phyloP scores from a whole-genome alignment of 2,797 vertebrate genomes.

The Poecilia gillii region DNA sequence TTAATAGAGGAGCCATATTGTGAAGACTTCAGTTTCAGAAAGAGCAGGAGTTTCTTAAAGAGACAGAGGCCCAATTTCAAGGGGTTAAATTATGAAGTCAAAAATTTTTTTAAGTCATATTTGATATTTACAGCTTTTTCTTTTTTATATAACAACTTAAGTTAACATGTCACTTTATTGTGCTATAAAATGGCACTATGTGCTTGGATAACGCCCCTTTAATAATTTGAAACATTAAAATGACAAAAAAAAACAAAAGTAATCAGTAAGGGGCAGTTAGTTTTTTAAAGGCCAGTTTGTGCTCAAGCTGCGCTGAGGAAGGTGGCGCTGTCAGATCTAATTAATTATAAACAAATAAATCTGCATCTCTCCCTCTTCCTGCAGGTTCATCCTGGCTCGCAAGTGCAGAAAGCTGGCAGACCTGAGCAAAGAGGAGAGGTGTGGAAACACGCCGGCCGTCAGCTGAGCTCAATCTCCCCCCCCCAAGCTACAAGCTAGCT shows the following conservation, averaged over 20 bases:
- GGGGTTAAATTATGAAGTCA: too few species aligned
- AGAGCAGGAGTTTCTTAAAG: too few species aligned
- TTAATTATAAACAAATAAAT: not conserved
- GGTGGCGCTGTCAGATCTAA: not conserved
- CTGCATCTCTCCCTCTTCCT: constrained; percentile 32
- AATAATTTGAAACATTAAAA: not conserved
- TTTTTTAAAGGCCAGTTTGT: not conserved
- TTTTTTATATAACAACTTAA: too few species aligned
- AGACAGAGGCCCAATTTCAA: too few species aligned
- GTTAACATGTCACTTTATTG: too few species aligned
- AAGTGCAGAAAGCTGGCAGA: constrained; percentile 87
- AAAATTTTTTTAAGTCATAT: too few species aligned
- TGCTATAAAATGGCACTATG: too few species aligned
- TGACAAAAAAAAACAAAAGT: not conserved
- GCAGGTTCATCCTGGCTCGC: constrained; percentile 92
- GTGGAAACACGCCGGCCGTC: constrained; percentile 10
- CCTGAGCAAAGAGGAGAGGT: constrained; percentile 94
- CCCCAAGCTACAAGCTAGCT: not conserved
- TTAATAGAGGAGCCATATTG: too few species aligned
- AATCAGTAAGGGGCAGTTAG: not conserved
- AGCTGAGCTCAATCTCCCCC: not conserved
- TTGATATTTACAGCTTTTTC: too few species aligned
- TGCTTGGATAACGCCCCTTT: not conserved
- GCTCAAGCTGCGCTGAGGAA: not conserved
- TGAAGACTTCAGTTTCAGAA: too few species aligned